These are phyloP conservation scores for Hucho hucho DNA, from an alignment of 2,113 vertebrate species.

Conservation along the genomic window DNA sequence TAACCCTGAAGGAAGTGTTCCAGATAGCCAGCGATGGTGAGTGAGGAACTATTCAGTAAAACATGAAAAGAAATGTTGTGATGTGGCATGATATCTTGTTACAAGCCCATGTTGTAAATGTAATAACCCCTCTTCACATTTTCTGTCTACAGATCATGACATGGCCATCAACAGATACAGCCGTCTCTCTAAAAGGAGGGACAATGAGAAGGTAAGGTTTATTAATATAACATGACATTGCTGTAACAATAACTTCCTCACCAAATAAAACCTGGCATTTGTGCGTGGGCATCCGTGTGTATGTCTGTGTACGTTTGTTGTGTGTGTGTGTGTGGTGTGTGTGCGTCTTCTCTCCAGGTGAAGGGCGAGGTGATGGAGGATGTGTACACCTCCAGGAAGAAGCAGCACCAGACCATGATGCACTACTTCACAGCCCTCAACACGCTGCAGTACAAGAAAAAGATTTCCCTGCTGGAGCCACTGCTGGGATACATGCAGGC, in stretches of 20 bases:
- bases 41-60: slow-evolving; percentile 30
- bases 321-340: too few relatives aligned
- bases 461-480: slow-evolving; percentile 91
- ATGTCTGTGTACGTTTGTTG: too few relatives aligned
- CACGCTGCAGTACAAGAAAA: slow-evolving; percentile 99
- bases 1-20: slow-evolving; percentile 97
- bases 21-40: slow-evolving; percentile 95
- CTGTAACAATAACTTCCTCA: neutral
- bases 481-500: slow-evolving; percentile 99
- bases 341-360: slow-evolving; percentile 66
- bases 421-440: slow-evolving; percentile 97
- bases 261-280: neutral
- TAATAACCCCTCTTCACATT: neutral
- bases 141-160: slow-evolving; percentile 85
- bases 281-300: too few relatives aligned
- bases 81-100: too few relatives aligned
- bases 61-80: neutral
- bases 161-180: slow-evolving; percentile 91
- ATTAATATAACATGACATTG: too few relatives aligned
- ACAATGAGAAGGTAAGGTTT: slow-evolving; percentile 89
- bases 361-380: slow-evolving; percentile 93
- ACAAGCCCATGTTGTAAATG: neutral
- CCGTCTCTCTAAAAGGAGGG: slow-evolving; percentile 92
- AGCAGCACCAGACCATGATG: slow-evolving; percentile 99
- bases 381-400: slow-evolving; percentile 97